Conservation (phyloP, 1,140 invertebrate species). For the Chrysopa pallens region DNA sequence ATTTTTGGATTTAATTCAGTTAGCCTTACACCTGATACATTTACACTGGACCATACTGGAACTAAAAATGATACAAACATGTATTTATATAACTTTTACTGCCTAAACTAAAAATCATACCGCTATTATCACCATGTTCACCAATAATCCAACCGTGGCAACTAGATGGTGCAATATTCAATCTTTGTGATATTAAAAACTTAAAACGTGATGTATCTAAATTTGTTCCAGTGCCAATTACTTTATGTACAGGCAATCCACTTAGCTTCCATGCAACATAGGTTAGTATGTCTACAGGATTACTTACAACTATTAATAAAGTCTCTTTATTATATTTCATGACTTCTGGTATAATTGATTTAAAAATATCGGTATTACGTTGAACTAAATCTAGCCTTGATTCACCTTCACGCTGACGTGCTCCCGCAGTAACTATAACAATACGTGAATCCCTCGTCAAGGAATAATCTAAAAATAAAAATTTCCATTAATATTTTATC, state of each 20-base stretch:
- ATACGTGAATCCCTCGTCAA: constrained; percentile 42
- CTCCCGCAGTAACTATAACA: constrained; percentile 78
- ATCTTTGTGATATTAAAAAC: constrained; percentile 67
- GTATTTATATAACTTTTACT: too few relatives aligned
- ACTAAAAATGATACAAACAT: constrained; percentile 30
- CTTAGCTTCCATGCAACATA: constrained; percentile 89
- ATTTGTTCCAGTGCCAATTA: constrained; percentile 83
- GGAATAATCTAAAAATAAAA: too few relatives aligned
- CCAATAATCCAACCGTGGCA: constrained; percentile 82
- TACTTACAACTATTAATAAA: constrained; percentile 75
- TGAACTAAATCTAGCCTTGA: constrained; percentile 65
- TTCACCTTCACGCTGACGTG: constrained; percentile 73
- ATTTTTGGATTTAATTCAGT: constrained; percentile 55
- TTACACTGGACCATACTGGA: constrained; percentile 84
- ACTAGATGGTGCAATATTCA: constrained; percentile 61
- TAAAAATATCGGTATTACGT: constrained; percentile 77
- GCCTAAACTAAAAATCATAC: constrained; percentile 23
- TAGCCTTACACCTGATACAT: constrained; percentile 71
- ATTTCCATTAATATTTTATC: background rate
- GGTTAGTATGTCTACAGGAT: constrained; percentile 79
- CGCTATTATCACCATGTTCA: constrained; percentile 67
- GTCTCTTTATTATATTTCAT: constrained; percentile 74
- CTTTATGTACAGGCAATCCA: constrained; percentile 65
- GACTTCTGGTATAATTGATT: constrained; percentile 62
- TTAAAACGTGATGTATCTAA: constrained; percentile 78